A percentile compares a stretch with the other conserved stretches of the same genome.
Evolutionary conservation across 2,113 vertebrate genomes (phyloP).

Genomic region (Ictalurus furcatus): DNA sequence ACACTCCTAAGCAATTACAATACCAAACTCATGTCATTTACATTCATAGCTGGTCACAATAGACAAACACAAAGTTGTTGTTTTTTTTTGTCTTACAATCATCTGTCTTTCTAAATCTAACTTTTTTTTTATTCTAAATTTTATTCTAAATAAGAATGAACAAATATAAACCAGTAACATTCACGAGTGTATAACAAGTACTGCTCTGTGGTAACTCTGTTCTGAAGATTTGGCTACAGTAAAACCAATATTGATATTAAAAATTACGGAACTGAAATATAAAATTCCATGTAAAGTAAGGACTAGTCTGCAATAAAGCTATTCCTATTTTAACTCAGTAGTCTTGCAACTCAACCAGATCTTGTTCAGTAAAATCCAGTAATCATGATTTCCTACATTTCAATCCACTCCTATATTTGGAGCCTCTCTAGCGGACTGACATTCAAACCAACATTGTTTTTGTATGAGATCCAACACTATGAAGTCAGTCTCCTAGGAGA

Average conservation of each 20-base stretch:
- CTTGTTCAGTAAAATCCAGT: neutral
- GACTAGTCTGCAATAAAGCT: neutral
- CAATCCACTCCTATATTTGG: neutral
- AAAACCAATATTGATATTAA: neutral
- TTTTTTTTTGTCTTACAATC: neutral
- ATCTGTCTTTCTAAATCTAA: slow-evolving; percentile 12
- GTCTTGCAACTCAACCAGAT: neutral
- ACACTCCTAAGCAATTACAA: slow-evolving; percentile 9
- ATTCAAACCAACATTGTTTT: neutral
- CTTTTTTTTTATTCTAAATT: neutral
- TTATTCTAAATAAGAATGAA: neutral
- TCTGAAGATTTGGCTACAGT: neutral
- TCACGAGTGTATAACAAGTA: slow-evolving; percentile 4
- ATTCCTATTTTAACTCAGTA: neutral
- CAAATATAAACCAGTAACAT: slow-evolving; percentile 24
- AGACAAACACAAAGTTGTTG: neutral
- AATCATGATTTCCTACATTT: neutral
- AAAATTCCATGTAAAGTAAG: neutral
- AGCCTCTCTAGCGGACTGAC: neutral
- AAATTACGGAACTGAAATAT: neutral
- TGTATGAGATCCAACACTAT: neutral
- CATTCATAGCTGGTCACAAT: slow-evolving; percentile 28
- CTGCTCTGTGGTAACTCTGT: neutral
- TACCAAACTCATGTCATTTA: slow-evolving; percentile 21
- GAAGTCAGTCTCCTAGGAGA: neutral